phyloP scores from a whole-genome alignment of 2,113 vertebrate species.

The Syngnathus scovelli region DNA sequence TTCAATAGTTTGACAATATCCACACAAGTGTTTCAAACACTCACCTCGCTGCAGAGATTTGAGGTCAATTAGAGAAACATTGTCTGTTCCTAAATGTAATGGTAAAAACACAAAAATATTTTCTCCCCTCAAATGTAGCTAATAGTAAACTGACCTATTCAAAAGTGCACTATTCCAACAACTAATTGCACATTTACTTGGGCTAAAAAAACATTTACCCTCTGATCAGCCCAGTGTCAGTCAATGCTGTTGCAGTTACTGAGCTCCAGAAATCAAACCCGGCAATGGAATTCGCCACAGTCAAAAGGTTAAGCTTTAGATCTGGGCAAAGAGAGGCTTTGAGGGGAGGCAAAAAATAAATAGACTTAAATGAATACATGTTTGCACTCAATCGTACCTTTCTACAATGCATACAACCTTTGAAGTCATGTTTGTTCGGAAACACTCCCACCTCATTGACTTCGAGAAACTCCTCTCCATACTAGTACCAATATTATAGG shows the following conservation, averaged over 20 bases:
- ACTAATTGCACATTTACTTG: constrained; percentile 48
- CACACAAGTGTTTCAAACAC: too few relatives aligned
- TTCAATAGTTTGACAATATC: too few relatives aligned
- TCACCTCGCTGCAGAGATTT: too few relatives aligned
- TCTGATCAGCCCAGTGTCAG: constrained; percentile 13
- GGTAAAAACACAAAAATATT: too few relatives aligned
- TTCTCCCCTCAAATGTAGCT: too few relatives aligned
- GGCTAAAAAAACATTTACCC: not conserved
- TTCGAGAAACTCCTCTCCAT: constrained; percentile 59
- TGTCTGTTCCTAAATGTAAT: too few relatives aligned
- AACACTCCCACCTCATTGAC: constrained; percentile 65
- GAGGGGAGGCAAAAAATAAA: constrained; percentile 49
- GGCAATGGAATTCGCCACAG: constrained; percentile 49
- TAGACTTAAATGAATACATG: constrained; percentile 67
- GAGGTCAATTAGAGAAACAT: too few relatives aligned
- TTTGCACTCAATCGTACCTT: constrained; percentile 66
- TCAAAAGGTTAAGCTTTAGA: constrained; percentile 72
- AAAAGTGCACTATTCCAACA: constrained; percentile 17
- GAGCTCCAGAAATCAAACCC: constrained; percentile 49
- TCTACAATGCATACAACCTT: constrained; percentile 54
- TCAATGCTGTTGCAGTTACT: constrained; percentile 37
- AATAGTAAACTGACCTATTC: constrained; percentile 13
- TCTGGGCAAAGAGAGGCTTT: constrained; percentile 61
- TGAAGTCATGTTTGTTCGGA: constrained; percentile 67
- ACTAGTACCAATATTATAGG: constrained; percentile 54